Base-by-base conservation (phyloP, 2,113 vertebrate genomes). In the Mixornis gularis region DNA sequence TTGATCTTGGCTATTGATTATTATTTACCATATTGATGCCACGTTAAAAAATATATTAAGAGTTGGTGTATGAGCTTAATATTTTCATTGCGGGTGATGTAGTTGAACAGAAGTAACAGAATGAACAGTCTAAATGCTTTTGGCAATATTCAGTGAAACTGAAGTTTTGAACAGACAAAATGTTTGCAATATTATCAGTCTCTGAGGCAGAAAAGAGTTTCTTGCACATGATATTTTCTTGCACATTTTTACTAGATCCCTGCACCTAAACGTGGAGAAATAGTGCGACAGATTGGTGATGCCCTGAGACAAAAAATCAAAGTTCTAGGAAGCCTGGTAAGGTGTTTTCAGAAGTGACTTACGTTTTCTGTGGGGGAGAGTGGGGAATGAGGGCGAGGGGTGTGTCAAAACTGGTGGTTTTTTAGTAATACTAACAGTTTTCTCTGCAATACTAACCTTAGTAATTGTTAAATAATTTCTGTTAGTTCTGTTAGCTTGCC, bases 201-300 rank as follows among this genome's bases (percentile, higher is more conserved):
- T 36, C 41, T 43, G n/a, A 48, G 30, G 27, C 30, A 53, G 13
- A 24, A 60, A 66, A 19, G 15, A 49, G 20, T 40, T 80, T 78
- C 8, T 44, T 73, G 15, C 65, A 0, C 2, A 1, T 59, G 40
- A 49, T 66, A n/a, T n/a, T n/a, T n/a, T n/a, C n/a, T n/a, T n/a
- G n/a, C n/a, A n/a, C n/a, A 12, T 73, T 93, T 96, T 90, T 17
- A 71, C 24, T 94, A 99, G 98, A 94, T 99, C 95, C 99, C 99
- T 26, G 99, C 99, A 76, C 99, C 99, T 6, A 99, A 99, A 90
- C 97, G 99, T 98, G 99, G 99, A 79, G 99, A 99, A 97, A 98
- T 99, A 65, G 99, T 99, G 66, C 97, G 99, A 82, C 99, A 99
- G 97, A 99, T 99, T 88, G 99, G 99, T 13, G 98, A 99, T 90